Percentiles rank a stretch among this genome's conserved stretches.
These are phyloP conservation scores for Dendrolimus punctatus DNA, from an alignment of 1,140 invertebrate species.

Conservation along the genomic window DNA sequence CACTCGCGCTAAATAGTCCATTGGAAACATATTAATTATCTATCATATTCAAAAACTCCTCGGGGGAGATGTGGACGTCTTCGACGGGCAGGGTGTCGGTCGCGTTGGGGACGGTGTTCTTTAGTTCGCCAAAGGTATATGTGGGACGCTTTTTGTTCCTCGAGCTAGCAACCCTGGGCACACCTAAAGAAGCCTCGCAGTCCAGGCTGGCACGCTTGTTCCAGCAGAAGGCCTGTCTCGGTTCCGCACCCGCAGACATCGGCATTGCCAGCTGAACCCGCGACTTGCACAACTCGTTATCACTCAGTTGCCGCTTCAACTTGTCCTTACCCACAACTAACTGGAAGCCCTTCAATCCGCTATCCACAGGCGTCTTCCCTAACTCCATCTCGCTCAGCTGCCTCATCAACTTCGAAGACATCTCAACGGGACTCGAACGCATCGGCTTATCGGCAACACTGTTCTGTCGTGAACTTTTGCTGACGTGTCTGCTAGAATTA, in stretches of 20 bases:
- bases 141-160: conserved; percentile 22
- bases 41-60: conserved; percentile 56
- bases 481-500: conserved; percentile 12
- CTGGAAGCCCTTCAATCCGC: conserved; percentile 39
- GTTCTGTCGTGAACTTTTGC: conserved; percentile 31
- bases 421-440: conserved; percentile 21
- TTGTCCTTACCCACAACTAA: conserved; percentile 53
- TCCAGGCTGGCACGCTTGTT: conserved; percentile 35
- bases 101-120: conserved; percentile 49
- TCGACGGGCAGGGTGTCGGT: conserved; percentile 24
- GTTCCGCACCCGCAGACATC: conserved; percentile 54
- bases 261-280: conserved; percentile 48
- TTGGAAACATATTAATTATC: conserved; percentile 32
- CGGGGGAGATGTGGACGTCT: conserved; percentile 37
- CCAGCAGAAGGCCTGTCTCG: conserved; percentile 43
- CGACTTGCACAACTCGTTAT: conserved; percentile 43
- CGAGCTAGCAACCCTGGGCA: conserved; percentile 9
- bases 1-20: conserved; percentile 4
- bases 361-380: conserved; percentile 19
- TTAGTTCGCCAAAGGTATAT: conserved; percentile 60
- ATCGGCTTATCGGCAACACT: conserved; percentile 38
- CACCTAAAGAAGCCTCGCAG: conserved; percentile 29
- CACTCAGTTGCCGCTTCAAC: conserved; percentile 49
- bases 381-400: conserved; percentile 45
- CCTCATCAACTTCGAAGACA: conserved; percentile 26